These are phyloP conservation scores for Apeltes quadracus DNA, from an alignment of 2,113 vertebrate genomes.

Conservation along the genomic window DNA sequence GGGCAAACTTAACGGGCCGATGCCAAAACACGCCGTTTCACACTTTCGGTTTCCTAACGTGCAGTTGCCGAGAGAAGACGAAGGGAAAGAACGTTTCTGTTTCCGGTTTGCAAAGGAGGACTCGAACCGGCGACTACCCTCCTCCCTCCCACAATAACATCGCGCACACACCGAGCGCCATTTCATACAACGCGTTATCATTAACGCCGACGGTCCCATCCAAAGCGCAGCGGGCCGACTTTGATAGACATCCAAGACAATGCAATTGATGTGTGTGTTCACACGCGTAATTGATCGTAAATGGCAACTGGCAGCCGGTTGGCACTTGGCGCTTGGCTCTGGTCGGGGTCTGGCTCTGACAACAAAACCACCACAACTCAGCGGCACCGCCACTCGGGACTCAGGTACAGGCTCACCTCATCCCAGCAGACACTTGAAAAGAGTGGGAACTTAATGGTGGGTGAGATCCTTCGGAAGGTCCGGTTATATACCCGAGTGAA, in stretches of 20 bases:
- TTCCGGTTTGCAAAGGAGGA: background rate
- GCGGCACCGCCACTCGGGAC: conserved; percentile 14
- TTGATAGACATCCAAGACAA: conserved; percentile 69
- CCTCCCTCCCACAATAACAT: background rate
- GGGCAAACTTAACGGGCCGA: conserved; percentile 56
- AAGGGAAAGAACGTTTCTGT: conserved; percentile 15
- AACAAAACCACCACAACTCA: conserved; percentile 47
- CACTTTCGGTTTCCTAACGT: conserved; percentile 56
- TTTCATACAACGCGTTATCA: conserved; percentile 52
- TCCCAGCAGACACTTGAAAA: conserved; percentile 47
- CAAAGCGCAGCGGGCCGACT: conserved; percentile 32
- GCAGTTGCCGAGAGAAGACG: conserved; percentile 16
- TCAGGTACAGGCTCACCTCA: conserved; percentile 42
- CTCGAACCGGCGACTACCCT: conserved; percentile 26
- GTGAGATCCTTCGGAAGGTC: conserved; percentile 15
- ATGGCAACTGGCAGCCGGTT: conserved; percentile 52
- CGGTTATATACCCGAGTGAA: background rate
- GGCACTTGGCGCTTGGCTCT: conserved; percentile 58
- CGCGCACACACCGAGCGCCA: conserved; percentile 22
- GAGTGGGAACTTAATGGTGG: conserved; percentile 33
- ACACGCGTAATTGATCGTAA: conserved; percentile 63
- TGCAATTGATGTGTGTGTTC: conserved; percentile 69
- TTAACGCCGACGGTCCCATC: conserved; percentile 44
- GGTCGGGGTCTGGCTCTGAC: conserved; percentile 50
- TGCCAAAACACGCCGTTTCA: conserved; percentile 62